Evolutionary conservation across 1,140 invertebrate genomes (phyloP).

Genomic region (Adelges cooleyi): DNA sequence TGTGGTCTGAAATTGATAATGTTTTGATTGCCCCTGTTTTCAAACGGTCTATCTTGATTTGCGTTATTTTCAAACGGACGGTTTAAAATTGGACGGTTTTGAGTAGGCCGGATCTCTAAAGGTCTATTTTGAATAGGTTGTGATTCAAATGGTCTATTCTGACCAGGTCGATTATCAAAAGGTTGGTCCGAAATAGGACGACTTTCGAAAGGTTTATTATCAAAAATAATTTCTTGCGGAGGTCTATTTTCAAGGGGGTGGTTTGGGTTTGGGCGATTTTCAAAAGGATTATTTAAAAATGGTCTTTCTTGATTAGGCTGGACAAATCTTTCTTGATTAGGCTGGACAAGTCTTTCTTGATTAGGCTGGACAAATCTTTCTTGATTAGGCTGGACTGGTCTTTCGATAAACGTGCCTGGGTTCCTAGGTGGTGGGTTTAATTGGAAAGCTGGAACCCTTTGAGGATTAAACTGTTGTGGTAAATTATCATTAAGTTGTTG

Average conservation of each 20-base stretch:
- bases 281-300: neutral
- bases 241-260: neutral
- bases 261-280: neutral
- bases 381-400: too few relatives aligned
- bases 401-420: neutral
- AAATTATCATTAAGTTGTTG: neutral
- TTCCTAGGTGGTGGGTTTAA: constrained; percentile 27
- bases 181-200: neutral
- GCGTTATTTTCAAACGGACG: neutral
- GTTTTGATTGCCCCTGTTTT: constrained; percentile 17
- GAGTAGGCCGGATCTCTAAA: neutral
- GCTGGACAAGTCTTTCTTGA: too few relatives aligned
- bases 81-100: neutral
- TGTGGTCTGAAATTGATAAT: neutral
- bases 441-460: constrained; percentile 32
- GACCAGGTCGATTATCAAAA: neutral
- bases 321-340: too few relatives aligned
- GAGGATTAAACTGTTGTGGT: neutral
- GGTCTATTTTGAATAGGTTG: neutral
- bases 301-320: constrained; percentile 17
- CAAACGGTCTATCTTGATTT: neutral
- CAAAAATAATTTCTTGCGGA: neutral
- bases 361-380: too few relatives aligned
- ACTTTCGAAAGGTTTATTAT: neutral
- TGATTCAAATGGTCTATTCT: neutral